Evolutionary conservation across 2,888 invertebrate species (phyloP).

Genomic region (Erebia palarica): DNA sequence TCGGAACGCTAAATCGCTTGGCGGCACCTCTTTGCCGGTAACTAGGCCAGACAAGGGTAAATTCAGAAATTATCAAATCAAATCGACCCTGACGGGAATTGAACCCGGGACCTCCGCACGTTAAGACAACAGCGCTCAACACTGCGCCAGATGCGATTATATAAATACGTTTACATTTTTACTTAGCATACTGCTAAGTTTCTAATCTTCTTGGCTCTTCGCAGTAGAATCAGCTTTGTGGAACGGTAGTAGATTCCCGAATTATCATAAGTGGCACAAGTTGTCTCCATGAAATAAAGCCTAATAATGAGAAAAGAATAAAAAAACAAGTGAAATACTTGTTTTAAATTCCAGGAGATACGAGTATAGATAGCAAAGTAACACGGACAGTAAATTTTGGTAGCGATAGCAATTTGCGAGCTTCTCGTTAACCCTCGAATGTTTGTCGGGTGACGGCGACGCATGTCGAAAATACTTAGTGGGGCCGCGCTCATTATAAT

Average conservation of each 20-base stretch:
- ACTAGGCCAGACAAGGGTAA: no score
- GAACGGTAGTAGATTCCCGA: neutral
- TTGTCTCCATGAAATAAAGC: no score
- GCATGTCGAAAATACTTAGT: conserved; percentile 83
- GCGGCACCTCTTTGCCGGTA: no score
- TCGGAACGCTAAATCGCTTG: no score
- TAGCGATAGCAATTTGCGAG: conserved; percentile 63
- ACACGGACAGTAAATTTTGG: conserved; percentile 38
- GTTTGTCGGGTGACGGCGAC: conserved; percentile 80
- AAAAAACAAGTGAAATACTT: no score
- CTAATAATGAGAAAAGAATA: no score
- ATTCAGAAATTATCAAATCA: no score
- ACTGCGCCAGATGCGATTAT: no score
- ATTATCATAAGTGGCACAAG: neutral
- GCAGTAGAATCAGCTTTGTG: neutral
- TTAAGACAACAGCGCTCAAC: no score
- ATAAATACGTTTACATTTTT: no score
- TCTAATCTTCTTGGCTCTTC: neutral
- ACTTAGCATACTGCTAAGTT: neutral
- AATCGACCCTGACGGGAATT: no score
- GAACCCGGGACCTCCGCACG: no score
- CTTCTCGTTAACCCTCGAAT: conserved; percentile 70
- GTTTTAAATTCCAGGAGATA: neutral
- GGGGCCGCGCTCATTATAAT: conserved; percentile 80
- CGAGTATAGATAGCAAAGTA: conserved; percentile 15